Evolutionary conservation across 2,797 vertebrate species (phyloP), one percentile per base, ranked within the genome.

Genomic region (Phrynocephalus guinanensis): DNA sequence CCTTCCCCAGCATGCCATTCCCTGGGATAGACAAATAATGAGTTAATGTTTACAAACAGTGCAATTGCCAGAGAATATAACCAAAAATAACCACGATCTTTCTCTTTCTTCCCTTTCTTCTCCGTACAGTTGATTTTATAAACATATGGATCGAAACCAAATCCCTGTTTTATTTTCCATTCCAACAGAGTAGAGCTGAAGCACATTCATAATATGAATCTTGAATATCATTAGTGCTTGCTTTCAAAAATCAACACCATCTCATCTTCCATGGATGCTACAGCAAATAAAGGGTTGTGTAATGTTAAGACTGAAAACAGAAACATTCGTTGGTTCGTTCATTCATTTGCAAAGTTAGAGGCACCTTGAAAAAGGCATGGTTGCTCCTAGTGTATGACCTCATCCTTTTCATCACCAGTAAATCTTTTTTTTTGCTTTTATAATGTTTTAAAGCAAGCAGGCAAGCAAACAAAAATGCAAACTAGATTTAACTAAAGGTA

Each of bases 11-110:
- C 95, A 96, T 95, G 93, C 92, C 95, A 95, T 94, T 95, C 94
- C 94, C 90, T 94, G 92, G 89, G 92, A 94, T 91, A 95, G 94
- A 96, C 90, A 97, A 96, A 96, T 95, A 96, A 93, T 90, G 90
- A 96, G 95, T 97, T 97, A 96, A 96, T 96, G 90, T 96, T 96
- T 96, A 95, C 92, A 95, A 83, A 85, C 88, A 44, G 86, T 93
- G 67, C 83, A 75, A 30, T 75, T 84, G 92, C 88, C 92, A 92
- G 86, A 94, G 83, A 92, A 93, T 94, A 90, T 56, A 90, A 13
- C 85, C 78, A 86, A 79, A 0, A 82, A 82, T 79, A 90, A 33
- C 86, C 89, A 66, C 88, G 2, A 81, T 7, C 89, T 82, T 8
- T 71, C 26, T 79, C 24, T 9, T 52, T 60, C 52, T 13, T 16